Evolutionary conservation across 2,797 vertebrate species (phyloP), one percentile per base, ranked within the genome.

Genomic region (Merluccius polli): DNA sequence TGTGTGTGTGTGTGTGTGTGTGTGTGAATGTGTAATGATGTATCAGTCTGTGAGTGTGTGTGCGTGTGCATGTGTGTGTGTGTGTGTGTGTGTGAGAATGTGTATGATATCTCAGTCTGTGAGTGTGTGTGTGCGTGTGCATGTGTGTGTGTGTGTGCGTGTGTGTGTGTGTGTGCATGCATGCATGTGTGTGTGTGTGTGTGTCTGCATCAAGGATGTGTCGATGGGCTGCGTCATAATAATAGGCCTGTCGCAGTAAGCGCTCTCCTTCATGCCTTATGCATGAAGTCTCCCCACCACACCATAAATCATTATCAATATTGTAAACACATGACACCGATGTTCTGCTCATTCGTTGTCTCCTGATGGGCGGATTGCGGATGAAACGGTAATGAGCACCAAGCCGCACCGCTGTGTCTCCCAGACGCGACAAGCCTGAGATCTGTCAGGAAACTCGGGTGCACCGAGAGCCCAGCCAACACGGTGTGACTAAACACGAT

Each of bases 21-120:
- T 87, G 87, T 84, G 86, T 86, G 83, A 59, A 38, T 12, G 36
- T 38, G 36, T 7, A 35, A 3, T 1, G 4, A 10, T 38, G 36
- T 38, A 1, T 38, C 1, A 5, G 36, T 38, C 5, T 78, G 67
- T 78, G 81, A 67, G 79, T 71, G 82, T 77, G 73, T 67, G 75
- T 71, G 80, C 77, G 36, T 38, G 36, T 38, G 10, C 36, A 76
- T 18, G 63, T 36, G 70, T 59, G 29, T 73, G 72, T 73, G 44
- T 73, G 52, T 74, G 59, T 74, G 59, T 12, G 6, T 38, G 36
- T 38, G 36, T 38, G 36, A 30, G 33, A 36, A 59, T 6, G 10
- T 38, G 10, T 74, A 52, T 73, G 73, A 35, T 73, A 48, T 73
- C 52, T 74, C 11, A 36, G 59, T 68, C 32, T 41, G 63, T 69